Evolutionary conservation across 35 echinoderm and acorn worm species (phyloP).

Genomic region (Lytechinus pictus): DNA sequence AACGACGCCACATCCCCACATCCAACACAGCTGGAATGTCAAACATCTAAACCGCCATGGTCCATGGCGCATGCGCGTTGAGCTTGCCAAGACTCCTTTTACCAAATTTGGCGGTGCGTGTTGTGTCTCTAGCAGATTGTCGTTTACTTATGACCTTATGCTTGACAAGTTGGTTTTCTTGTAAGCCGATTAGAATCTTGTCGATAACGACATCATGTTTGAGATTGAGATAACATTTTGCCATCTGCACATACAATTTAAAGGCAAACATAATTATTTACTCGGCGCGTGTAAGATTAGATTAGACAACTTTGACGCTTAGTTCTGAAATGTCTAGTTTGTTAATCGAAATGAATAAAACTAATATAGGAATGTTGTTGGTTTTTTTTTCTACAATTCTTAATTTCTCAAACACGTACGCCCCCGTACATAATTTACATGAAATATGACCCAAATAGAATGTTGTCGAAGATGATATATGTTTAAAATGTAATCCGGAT

Average conservation of each 20-base stretch:
- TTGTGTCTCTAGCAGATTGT: not conserved
- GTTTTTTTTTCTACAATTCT: no score
- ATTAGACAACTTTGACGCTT: not conserved
- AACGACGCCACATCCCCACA: not conserved
- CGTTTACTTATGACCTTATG: slow-evolving; percentile 12
- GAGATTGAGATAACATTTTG: not conserved
- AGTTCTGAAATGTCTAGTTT: not conserved
- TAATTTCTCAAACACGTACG: no score
- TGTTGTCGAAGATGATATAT: no score
- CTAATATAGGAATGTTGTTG: no score
- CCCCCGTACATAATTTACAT: no score
- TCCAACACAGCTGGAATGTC: not conserved
- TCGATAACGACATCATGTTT: not conserved
- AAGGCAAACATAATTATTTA: not conserved
- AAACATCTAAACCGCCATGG: not conserved
- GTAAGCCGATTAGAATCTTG: not conserved
- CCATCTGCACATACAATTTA: not conserved
- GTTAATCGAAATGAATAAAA: no score
- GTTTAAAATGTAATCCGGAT: no score
- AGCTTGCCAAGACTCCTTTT: not conserved
- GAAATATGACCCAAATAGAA: no score
- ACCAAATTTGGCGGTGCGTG: slow-evolving; percentile 8
- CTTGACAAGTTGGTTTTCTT: not conserved
- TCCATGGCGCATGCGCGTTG: not conserved
- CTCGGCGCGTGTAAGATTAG: not conserved